Conservation (phyloP, 2,113 vertebrate genomes). For the Callopanchax toddi region DNA sequence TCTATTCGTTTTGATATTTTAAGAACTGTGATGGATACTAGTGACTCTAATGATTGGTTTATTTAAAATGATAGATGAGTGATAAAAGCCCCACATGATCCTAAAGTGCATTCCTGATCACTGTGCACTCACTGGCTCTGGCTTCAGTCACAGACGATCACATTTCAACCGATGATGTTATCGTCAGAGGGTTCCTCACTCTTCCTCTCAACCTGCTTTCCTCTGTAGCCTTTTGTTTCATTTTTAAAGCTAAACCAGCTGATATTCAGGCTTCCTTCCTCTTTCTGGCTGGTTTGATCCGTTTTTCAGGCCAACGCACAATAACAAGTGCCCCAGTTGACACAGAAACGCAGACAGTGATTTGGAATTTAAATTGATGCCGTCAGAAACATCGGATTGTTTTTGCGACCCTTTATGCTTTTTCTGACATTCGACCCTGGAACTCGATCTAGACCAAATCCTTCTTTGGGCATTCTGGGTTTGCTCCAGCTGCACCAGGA, state of each 20-base stretch:
- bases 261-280: neutral
- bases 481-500: constrained; percentile 68
- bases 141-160: constrained; percentile 24
- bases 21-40: no score
- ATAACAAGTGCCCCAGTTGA: constrained; percentile 2
- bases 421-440: constrained; percentile 37
- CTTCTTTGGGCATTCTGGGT: constrained; percentile 58
- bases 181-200: constrained; percentile 8
- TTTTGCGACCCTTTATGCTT: constrained; percentile 2
- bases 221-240: constrained; percentile 10
- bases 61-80: constrained; percentile 13
- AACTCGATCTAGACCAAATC: constrained; percentile 47
- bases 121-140: constrained; percentile 11
- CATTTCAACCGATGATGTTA: constrained; percentile 28
- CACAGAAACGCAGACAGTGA: neutral
- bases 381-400: neutral
- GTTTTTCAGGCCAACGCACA: constrained; percentile 18
- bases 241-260: constrained; percentile 6
- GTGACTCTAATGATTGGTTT: neutral
- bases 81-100: neutral
- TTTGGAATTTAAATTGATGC: neutral
- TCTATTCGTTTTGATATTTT: constrained; percentile 4
- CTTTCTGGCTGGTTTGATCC: neutral
- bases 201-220: neutral
- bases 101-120: constrained; percentile 17